Percentiles rank a stretch among this genome's conserved stretches.
phyloP scores from a whole-genome alignment of 2,797 vertebrate species.

The Liasis olivaceus region DNA sequence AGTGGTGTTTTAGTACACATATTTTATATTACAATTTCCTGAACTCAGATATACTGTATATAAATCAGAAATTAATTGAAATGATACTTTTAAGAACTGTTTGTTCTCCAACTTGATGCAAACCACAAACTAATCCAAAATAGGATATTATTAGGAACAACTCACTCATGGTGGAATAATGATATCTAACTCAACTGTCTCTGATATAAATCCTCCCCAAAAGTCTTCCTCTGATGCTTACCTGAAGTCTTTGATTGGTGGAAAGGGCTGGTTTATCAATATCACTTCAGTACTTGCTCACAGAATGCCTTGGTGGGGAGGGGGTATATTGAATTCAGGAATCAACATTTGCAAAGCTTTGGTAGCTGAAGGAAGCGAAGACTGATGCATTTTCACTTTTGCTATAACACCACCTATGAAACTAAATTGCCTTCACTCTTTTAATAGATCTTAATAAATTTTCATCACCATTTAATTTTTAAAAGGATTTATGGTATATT shows the following conservation, averaged over 20 bases:
- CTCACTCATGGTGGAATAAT: not conserved
- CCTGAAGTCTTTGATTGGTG: not conserved
- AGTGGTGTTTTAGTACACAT: not conserved
- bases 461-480: not conserved
- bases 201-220: not conserved
- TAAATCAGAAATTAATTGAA: not conserved
- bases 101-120: not conserved
- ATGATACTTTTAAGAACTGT: not conserved
- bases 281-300: not conserved
- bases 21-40: not conserved
- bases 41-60: not conserved
- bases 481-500: not conserved
- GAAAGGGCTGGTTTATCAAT: not conserved
- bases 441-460: not conserved
- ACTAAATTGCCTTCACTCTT: not conserved
- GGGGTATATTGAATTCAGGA: not conserved
- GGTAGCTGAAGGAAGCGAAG: not conserved
- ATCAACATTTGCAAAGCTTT: not conserved
- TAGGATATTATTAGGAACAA: not conserved
- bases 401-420: not conserved
- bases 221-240: not conserved
- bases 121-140: not conserved
- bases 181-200: not conserved
- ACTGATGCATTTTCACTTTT: not conserved
- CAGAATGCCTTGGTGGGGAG: not conserved